phyloP scores from a whole-genome alignment of 1,140 invertebrate genomes.

The Eumeta japonica region DNA sequence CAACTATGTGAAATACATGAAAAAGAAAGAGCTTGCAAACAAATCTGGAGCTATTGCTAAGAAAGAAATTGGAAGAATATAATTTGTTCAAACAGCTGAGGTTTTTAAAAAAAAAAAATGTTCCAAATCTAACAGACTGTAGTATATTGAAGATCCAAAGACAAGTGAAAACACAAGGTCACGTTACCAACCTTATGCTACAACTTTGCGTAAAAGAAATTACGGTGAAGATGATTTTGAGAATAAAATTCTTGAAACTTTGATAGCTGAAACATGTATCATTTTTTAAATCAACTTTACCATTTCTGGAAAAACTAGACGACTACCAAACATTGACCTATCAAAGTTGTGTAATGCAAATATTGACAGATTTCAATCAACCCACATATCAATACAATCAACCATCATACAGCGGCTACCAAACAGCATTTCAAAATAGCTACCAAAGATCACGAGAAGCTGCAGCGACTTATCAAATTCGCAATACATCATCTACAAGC shows the following conservation, averaged over 20 bases:
- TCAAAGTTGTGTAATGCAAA: slow-evolving; percentile 3
- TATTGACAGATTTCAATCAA: slow-evolving; percentile 3
- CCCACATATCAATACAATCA: slow-evolving; percentile 3
- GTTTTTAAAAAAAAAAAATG: slow-evolving; percentile 4
- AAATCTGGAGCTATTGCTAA: slow-evolving; percentile 2
- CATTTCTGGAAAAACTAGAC: slow-evolving; percentile 2
- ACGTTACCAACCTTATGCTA: no score
- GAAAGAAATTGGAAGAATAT: not conserved
- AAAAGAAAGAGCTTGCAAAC: slow-evolving; percentile 2
- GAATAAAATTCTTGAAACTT: slow-evolving; percentile 1
- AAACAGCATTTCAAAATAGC: no score
- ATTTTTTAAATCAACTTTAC: slow-evolving; percentile 3
- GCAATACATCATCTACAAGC: slow-evolving; percentile 3
- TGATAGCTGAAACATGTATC: slow-evolving; percentile 3
- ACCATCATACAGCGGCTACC: slow-evolving; percentile 2
- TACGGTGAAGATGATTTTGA: no score
- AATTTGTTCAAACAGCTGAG: slow-evolving; percentile 3
- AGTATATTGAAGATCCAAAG: slow-evolving; percentile 3
- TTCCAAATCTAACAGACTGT: slow-evolving; percentile 1
- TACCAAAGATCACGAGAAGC: no score
- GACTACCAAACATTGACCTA: slow-evolving; percentile 3
- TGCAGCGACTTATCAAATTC: no score
- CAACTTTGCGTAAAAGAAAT: no score
- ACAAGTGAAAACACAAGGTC: no score
- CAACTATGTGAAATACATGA: not conserved